Conservation (phyloP, 2,113 vertebrate genomes). For the Spizaetus ornatus region DNA sequence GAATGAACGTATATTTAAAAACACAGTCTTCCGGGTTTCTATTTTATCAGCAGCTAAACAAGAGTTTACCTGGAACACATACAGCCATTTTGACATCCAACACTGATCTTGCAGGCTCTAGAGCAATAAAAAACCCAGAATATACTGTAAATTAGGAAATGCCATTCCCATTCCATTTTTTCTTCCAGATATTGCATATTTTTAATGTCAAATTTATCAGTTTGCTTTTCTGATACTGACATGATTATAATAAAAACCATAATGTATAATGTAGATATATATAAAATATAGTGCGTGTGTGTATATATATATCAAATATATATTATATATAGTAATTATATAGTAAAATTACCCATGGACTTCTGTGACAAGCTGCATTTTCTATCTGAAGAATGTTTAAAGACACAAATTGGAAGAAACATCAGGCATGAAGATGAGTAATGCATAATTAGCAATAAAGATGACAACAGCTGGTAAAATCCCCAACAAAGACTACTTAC, state of each 20-base stretch:
- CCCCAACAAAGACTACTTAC: background rate
- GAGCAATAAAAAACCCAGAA: conserved; percentile 33
- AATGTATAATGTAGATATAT: background rate
- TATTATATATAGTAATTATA: background rate
- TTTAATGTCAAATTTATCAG: conserved; percentile 60
- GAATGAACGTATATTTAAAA: background rate
- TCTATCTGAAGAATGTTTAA: background rate
- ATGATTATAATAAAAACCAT: conserved; percentile 27
- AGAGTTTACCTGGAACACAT: conserved; percentile 54
- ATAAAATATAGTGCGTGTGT: background rate
- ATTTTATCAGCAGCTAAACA: conserved; percentile 36
- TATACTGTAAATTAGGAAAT: conserved; percentile 60
- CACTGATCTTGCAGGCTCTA: conserved; percentile 48
- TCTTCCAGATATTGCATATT: conserved; percentile 39
- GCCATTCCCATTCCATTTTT: conserved; percentile 45
- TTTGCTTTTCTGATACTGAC: conserved; percentile 46
- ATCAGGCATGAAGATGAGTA: background rate
- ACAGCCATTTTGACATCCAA: conserved; percentile 46
- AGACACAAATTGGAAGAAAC: background rate
- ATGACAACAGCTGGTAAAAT: background rate
- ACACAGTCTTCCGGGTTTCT: background rate
- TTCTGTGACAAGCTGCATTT: background rate
- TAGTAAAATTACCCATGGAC: background rate
- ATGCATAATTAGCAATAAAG: background rate
- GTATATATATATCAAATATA: background rate